These are phyloP conservation scores for Meghimatium bilineatum DNA, from an alignment of 2,888 invertebrate species.

Conservation along the genomic window DNA sequence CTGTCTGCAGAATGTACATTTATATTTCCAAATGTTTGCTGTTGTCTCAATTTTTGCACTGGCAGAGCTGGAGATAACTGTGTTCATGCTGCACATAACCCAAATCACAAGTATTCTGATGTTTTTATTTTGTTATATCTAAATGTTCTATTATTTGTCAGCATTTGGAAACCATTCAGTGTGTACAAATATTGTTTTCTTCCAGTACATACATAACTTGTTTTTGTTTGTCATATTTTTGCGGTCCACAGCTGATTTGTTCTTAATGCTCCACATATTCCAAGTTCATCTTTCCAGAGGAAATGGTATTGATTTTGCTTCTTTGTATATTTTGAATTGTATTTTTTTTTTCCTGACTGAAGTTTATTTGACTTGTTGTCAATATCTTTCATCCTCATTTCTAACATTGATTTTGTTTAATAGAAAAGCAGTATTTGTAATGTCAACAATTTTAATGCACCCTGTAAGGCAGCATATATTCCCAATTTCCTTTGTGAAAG, in stretches of 20 bases:
- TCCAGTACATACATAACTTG: neutral
- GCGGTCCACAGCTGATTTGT: neutral
- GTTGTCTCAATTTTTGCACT: neutral
- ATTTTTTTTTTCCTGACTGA: neutral
- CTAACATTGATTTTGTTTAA: neutral
- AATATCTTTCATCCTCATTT: neutral
- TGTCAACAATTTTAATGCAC: slow-evolving; percentile 14
- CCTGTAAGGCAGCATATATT: slow-evolving; percentile 36
- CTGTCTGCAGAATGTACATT: neutral
- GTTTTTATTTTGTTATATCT: neutral
- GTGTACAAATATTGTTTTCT: neutral
- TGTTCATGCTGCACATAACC: neutral
- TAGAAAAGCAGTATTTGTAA: neutral
- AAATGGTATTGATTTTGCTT: neutral
- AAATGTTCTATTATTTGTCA: neutral
- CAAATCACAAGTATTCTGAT: neutral
- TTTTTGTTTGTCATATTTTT: neutral
- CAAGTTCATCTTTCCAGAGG: slow-evolving; percentile 2
- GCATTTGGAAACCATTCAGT: neutral
- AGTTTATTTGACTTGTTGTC: neutral
- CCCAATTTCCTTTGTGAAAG: neutral
- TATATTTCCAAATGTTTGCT: neutral
- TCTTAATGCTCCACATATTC: neutral
- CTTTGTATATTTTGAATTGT: neutral
- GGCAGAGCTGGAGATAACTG: neutral